Evolutionary conservation across 2,113 vertebrate genomes (phyloP).

Genomic region (Takifugu flavidus): DNA sequence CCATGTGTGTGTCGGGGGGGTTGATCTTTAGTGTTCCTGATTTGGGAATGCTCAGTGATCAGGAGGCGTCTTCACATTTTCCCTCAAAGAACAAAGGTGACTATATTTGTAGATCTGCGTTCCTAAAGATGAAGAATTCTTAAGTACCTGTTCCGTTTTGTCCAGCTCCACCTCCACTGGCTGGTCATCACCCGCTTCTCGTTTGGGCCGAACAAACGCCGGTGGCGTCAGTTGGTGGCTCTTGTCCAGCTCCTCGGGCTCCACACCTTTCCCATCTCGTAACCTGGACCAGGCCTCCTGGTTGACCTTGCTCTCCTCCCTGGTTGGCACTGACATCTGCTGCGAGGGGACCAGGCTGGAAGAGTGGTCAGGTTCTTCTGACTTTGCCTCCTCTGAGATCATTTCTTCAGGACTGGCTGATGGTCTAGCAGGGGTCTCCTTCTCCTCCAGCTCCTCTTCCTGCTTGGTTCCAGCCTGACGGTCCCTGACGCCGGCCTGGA

Average conservation of each 20-base stretch:
- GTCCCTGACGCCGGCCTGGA: slow-evolving; percentile 87
- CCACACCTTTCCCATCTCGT: slow-evolving; percentile 89
- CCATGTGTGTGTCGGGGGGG: background rate
- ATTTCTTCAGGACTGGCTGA: slow-evolving; percentile 64
- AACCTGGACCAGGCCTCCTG: slow-evolving; percentile 90
- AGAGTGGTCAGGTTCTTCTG: slow-evolving; percentile 58
- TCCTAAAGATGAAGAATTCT: background rate
- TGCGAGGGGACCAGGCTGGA: slow-evolving; percentile 47
- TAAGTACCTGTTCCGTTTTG: slow-evolving; percentile 80
- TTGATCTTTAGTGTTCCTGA: background rate
- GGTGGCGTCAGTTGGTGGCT: slow-evolving; percentile 84
- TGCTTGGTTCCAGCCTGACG: slow-evolving; percentile 64
- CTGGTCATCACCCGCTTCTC: slow-evolving; percentile 85
- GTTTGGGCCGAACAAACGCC: slow-evolving; percentile 84
- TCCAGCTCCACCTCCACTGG: slow-evolving; percentile 80
- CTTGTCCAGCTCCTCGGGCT: slow-evolving; percentile 90
- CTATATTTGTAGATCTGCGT: no score
- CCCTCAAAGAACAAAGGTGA: no score
- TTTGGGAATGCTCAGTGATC: background rate
- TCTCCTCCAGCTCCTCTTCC: slow-evolving; percentile 58
- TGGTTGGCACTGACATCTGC: slow-evolving; percentile 51
- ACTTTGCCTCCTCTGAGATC: slow-evolving; percentile 38
- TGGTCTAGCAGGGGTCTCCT: slow-evolving; percentile 66
- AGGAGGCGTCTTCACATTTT: background rate
- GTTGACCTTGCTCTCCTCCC: slow-evolving; percentile 74